Conservation (phyloP, 1,140 invertebrate genomes). For the Drosophila albomicans region DNA sequence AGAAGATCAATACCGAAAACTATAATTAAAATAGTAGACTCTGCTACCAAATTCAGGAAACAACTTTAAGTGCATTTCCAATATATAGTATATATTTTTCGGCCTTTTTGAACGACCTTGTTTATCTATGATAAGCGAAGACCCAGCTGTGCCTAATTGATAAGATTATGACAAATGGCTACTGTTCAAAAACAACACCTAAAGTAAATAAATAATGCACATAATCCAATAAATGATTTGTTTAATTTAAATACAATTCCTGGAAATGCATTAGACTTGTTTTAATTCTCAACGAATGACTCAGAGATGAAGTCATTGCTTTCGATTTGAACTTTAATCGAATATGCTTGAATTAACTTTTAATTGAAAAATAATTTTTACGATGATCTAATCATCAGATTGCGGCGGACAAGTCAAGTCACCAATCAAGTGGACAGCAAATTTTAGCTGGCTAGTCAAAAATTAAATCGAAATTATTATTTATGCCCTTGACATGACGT, state of each 20-base stretch:
- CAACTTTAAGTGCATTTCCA: neutral
- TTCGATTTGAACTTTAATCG: neutral
- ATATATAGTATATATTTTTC: neutral
- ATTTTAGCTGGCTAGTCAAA: neutral
- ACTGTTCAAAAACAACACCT: conserved; percentile 10
- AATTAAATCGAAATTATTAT: neutral
- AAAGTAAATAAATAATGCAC: conserved; percentile 9
- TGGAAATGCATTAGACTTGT: neutral
- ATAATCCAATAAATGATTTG: conserved; percentile 19
- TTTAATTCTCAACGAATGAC: neutral
- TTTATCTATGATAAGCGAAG: conserved; percentile 33
- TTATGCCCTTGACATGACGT: conserved; percentile 1
- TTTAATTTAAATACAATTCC: conserved; percentile 20
- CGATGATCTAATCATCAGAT: conserved; percentile 31
- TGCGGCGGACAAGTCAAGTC: neutral
- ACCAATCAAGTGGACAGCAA: conserved; percentile 17
- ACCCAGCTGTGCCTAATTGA: conserved; percentile 26
- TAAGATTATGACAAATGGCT: conserved; percentile 34
- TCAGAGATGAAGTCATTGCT: conserved; percentile 28
- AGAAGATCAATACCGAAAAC: neutral
- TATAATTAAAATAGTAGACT: neutral
- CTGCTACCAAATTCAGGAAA: neutral
- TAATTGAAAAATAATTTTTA: conserved; percentile 41
- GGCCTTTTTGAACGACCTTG: conserved; percentile 27
- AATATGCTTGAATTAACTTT: conserved; percentile 15